Percentiles rank a stretch among this genome's conserved stretches.
Evolutionary conservation across 2,888 invertebrate genomes (phyloP).

Genomic region (Tetramorium bicarinatum): DNA sequence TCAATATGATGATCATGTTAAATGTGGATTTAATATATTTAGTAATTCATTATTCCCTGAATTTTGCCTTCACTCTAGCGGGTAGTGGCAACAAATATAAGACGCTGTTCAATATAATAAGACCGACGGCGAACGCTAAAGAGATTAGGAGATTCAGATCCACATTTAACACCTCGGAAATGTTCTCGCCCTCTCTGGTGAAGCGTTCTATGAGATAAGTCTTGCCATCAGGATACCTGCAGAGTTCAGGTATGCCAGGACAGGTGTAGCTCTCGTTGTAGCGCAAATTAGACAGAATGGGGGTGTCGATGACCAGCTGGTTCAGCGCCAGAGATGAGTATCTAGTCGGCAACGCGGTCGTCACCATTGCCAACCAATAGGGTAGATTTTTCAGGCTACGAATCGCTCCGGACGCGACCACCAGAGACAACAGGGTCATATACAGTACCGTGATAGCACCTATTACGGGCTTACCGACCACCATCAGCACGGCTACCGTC

Average conservation of each 20-base stretch:
- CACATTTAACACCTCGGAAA: slow-evolving; percentile 89
- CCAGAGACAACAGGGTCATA: slow-evolving; percentile 90
- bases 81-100: slow-evolving; percentile 95
- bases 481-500: slow-evolving; percentile 93
- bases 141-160: slow-evolving; percentile 94
- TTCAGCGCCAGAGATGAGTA: slow-evolving; percentile 84
- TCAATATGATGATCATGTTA: neutral
- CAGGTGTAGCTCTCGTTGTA: slow-evolving; percentile 87
- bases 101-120: slow-evolving; percentile 94
- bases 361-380: slow-evolving; percentile 82
- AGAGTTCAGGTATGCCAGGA: slow-evolving; percentile 86
- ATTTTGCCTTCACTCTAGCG: slow-evolving; percentile 94
- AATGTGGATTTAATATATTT: neutral
- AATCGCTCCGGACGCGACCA: slow-evolving; percentile 82
- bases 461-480: slow-evolving; percentile 92
- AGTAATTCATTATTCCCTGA: slow-evolving; percentile 89
- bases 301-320: slow-evolving; percentile 82
- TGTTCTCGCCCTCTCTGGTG: slow-evolving; percentile 88
- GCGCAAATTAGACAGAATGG: slow-evolving; percentile 81
- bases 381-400: slow-evolving; percentile 83
- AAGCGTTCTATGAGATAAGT: slow-evolving; percentile 92
- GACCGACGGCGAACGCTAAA: slow-evolving; percentile 93
- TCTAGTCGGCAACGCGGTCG: slow-evolving; percentile 82
- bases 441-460: slow-evolving; percentile 94
- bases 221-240: slow-evolving; percentile 91